Evolutionary conservation across 2,888 invertebrate species (phyloP).

Genomic region (Drosophila engyochracea): DNA sequence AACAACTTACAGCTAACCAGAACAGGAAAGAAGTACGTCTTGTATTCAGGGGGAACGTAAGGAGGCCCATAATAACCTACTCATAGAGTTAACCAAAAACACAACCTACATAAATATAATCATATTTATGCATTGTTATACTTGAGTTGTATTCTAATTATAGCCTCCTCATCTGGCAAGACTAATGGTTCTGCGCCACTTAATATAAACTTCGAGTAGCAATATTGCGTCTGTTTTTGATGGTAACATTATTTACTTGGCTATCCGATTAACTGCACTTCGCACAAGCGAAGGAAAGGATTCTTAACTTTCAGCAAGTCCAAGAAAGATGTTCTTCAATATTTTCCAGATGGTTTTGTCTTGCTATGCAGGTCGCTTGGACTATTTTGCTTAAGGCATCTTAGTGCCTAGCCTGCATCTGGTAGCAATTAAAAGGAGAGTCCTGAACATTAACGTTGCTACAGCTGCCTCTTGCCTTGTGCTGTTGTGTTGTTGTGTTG

Average conservation of each 20-base stretch:
- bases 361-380: conserved; percentile 1
- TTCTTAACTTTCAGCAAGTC: neutral
- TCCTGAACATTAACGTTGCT: conserved; percentile 59
- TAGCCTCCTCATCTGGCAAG: neutral
- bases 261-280: neutral
- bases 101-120: conserved; percentile 1
- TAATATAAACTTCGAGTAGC: neutral
- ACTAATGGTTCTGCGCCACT: neutral
- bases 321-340: neutral
- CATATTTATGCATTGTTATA: conserved; percentile 4
- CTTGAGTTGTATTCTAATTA: conserved; percentile 2
- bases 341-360: neutral
- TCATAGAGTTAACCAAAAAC: conserved; percentile 13
- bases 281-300: neutral
- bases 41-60: conserved; percentile 14
- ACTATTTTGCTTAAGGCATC: conserved; percentile 6
- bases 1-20: conserved; percentile 23
- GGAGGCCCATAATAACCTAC: conserved; percentile 6
- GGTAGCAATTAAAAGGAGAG: conserved; percentile 66
- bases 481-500: conserved; percentile 6
- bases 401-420: conserved; percentile 37
- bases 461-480: conserved; percentile 21
- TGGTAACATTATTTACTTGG: conserved; percentile 1
- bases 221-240: conserved; percentile 4
- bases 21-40: conserved; percentile 12